A percentile compares a stretch with the other conserved stretches of the same genome.
Conservation (phyloP, 1,140 invertebrate genomes). For the Ridgeia piscesae region DNA sequence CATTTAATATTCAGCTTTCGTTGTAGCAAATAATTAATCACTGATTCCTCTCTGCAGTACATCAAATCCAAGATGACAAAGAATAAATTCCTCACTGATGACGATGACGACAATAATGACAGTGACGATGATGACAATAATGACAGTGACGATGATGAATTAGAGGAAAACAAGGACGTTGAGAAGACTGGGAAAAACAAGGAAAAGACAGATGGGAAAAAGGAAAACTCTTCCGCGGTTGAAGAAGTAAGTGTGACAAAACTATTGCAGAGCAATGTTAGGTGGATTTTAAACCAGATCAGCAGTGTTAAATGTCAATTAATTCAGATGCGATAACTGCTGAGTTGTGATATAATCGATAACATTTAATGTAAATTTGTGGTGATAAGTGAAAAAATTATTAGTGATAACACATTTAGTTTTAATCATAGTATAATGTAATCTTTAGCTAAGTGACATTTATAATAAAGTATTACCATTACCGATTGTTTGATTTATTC, state of each 20-base stretch:
- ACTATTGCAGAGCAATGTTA: neutral
- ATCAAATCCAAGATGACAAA: conserved; percentile 47
- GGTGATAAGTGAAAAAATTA: neutral
- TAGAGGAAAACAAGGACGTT: neutral
- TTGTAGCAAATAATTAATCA: neutral
- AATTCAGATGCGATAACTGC: neutral
- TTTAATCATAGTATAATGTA: neutral
- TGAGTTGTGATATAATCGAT: neutral
- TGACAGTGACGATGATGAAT: conserved; percentile 5
- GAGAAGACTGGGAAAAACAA: neutral
- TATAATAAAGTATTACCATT: neutral
- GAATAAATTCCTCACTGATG: conserved; percentile 28
- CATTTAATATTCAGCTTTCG: no score
- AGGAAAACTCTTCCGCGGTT: neutral
- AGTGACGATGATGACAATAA: conserved; percentile 3
- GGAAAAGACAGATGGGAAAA: neutral
- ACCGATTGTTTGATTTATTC: neutral
- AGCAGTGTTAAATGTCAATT: neutral
- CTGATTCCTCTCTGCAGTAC: conserved; percentile 32
- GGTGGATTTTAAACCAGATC: neutral
- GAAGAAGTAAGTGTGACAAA: neutral
- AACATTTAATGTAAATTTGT: neutral
- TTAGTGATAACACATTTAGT: neutral
- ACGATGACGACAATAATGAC: conserved; percentile 1
- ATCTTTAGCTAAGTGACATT: neutral